Evolutionary conservation across 2,888 invertebrate genomes (phyloP).

Genomic region (Hipparchia semele): DNA sequence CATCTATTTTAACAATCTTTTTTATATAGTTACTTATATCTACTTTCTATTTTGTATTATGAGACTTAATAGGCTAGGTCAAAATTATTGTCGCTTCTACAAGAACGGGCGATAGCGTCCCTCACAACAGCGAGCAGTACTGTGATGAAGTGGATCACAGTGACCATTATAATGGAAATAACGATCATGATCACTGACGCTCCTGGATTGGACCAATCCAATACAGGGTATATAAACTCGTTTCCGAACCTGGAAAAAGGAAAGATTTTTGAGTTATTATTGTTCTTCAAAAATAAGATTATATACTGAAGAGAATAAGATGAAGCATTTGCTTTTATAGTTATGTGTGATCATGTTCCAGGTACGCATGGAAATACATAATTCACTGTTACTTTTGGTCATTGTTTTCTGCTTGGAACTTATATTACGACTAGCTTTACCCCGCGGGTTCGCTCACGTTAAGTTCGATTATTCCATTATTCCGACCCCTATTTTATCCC

Average conservation of each 20-base stretch:
- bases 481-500: no score
- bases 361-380: no score
- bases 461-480: no score
- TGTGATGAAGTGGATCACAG: constrained; percentile 83
- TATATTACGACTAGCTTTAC: no score
- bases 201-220: constrained; percentile 89
- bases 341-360: no score
- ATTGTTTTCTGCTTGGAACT: no score
- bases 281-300: background rate
- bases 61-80: constrained; percentile 15
- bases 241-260: constrained; percentile 80
- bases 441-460: no score
- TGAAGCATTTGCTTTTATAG: no score
- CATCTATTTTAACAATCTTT: background rate
- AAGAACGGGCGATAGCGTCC: constrained; percentile 55
- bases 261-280: background rate
- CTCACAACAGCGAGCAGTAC: constrained; percentile 80
- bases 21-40: background rate
- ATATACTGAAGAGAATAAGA: no score
- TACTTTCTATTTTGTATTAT: background rate
- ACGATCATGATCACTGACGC: constrained; percentile 81
- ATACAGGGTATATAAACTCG: constrained; percentile 87
- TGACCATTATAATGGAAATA: constrained; percentile 82
- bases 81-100: constrained; percentile 44
- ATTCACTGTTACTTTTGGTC: no score